A percentile compares a stretch with the other conserved stretches of the same genome.
Conservation (phyloP, 2,113 vertebrate genomes). For the Sphyrna mokarran region DNA sequence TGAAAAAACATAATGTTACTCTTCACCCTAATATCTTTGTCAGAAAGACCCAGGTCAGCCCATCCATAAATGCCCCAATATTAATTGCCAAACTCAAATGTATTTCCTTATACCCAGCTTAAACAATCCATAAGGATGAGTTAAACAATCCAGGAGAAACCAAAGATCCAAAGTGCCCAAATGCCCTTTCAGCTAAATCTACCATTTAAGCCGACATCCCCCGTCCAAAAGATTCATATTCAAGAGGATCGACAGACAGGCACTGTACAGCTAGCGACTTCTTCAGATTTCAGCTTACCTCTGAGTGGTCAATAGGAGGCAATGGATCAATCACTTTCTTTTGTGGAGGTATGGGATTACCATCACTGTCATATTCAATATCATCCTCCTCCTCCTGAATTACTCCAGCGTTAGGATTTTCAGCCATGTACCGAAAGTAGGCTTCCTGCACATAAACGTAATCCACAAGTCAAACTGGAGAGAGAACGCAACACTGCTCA, state of each 20-base stretch:
- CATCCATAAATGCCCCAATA: neutral
- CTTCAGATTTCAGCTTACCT: constrained; percentile 59
- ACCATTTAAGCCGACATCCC: neutral
- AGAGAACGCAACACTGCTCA: neutral
- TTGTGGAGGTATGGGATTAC: constrained; percentile 82
- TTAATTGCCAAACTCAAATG: neutral
- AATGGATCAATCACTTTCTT: constrained; percentile 88
- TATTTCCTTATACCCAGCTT: neutral
- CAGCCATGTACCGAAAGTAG: constrained; percentile 98
- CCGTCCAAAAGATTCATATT: neutral
- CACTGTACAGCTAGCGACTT: neutral
- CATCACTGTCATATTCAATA: constrained; percentile 96
- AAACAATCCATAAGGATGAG: neutral
- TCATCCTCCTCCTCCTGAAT: constrained; percentile 89
- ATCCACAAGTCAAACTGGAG: constrained; percentile 27
- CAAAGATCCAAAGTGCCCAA: neutral
- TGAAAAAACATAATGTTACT: neutral
- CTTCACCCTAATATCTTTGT: neutral
- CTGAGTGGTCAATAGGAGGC: constrained; percentile 89
- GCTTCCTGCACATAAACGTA: constrained; percentile 90
- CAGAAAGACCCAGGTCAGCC: neutral
- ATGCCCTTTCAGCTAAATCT: neutral
- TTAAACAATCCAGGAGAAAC: neutral
- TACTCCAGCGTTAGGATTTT: constrained; percentile 94
- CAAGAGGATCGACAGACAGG: neutral